Conservation (phyloP, 2,888 invertebrate genomes). For the Platycheirus rosarum region DNA sequence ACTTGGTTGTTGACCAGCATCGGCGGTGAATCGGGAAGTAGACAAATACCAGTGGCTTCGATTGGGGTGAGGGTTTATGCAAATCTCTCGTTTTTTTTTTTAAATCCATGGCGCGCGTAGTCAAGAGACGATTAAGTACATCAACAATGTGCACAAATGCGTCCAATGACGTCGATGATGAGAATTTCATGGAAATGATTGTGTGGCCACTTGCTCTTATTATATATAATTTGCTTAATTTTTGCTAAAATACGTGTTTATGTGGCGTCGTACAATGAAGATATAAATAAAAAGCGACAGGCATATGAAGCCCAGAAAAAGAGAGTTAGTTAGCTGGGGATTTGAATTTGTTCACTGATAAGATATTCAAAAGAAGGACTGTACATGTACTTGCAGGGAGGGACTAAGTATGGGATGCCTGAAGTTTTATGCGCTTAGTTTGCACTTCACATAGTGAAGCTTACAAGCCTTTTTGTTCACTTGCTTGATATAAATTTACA, state of each 20-base stretch:
- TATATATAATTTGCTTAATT: constrained; percentile 57
- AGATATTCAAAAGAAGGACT: too few species aligned
- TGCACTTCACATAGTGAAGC: too few species aligned
- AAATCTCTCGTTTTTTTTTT: constrained; percentile 31
- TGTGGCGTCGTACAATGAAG: constrained; percentile 5
- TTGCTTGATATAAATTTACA: too few species aligned
- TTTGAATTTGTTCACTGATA: too few species aligned
- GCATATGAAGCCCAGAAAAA: too few species aligned
- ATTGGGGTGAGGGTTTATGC: constrained; percentile 42
- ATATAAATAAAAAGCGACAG: too few species aligned
- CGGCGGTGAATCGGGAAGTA: constrained; percentile 9
- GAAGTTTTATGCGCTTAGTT: too few species aligned
- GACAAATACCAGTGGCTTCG: constrained; percentile 6
- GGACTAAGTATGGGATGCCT: too few species aligned
- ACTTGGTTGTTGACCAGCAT: constrained; percentile 2
- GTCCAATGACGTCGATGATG: constrained; percentile 27
- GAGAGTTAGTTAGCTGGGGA: too few species aligned
- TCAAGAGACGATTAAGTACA: constrained; percentile 26
- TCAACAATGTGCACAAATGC: not conserved
- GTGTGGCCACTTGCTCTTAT: constrained; percentile 24
- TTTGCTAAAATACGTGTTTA: constrained; percentile 11
- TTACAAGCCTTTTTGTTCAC: too few species aligned
- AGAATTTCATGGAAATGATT: not conserved
- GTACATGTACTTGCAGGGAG: too few species aligned
- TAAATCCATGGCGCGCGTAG: constrained; percentile 52